Conservation (phyloP, 1,140 invertebrate species). For the Bombus waltoni region DNA sequence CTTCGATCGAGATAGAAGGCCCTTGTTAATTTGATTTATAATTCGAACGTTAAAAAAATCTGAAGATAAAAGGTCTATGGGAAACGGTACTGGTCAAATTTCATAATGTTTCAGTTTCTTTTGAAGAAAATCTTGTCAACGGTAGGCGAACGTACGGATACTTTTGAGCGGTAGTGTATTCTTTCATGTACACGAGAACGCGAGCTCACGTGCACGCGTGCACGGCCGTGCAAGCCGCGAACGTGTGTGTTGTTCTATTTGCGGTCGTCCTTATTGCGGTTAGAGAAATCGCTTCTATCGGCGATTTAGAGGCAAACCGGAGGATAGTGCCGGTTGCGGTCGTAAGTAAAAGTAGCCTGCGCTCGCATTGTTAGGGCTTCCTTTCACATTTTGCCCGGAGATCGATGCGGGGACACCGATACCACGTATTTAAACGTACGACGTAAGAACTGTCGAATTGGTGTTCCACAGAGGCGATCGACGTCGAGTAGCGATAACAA, state of each 20-base stretch:
- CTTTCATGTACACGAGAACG: not conserved
- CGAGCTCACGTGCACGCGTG: not conserved
- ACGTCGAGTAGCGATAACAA: not conserved
- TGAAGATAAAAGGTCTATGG: no score
- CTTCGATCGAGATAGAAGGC: no score
- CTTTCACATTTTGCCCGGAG: conserved; percentile 5
- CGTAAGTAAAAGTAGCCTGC: conserved; percentile 45
- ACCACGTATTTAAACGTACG: not conserved
- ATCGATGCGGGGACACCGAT: not conserved
- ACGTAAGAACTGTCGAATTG: not conserved
- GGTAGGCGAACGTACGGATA: no score
- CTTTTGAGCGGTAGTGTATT: no score
- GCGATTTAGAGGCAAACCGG: conserved; percentile 22
- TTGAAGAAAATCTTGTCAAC: no score
- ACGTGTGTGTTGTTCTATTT: conserved; percentile 8
- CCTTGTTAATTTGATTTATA: no score
- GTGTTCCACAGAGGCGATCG: not conserved
- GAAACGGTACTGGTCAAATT: no score
- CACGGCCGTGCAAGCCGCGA: not conserved
- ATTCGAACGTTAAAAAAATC: no score
- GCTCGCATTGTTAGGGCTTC: not conserved
- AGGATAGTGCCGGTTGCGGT: conserved; percentile 9
- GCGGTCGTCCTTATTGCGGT: conserved; percentile 46
- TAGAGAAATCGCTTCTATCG: conserved; percentile 41
- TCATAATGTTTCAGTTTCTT: no score